A percentile compares a stretch with the other conserved stretches of the same genome.
Conservation (phyloP, 2,797 vertebrate genomes). For the Pseudomugil tenellus region DNA sequence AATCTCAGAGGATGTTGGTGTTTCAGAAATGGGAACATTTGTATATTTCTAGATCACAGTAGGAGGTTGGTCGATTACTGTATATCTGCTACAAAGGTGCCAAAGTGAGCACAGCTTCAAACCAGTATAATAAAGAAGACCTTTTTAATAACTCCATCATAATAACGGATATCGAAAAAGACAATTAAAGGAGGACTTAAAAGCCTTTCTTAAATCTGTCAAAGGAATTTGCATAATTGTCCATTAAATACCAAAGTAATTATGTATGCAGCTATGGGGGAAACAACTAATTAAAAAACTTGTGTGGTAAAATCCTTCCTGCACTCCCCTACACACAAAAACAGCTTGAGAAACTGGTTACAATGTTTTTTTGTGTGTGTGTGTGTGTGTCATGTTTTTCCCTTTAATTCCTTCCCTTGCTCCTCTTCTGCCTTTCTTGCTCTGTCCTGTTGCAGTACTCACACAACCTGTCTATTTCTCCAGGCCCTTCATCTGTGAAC, state of each 20-base stretch:
- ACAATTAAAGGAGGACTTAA: slow-evolving; percentile 70
- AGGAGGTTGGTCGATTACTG: slow-evolving; percentile 10
- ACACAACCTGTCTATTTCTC: slow-evolving; percentile 19
- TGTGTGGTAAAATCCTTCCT: slow-evolving; percentile 55
- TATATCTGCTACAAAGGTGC: slow-evolving; percentile 9
- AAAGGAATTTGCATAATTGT: slow-evolving; percentile 74
- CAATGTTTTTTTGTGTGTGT: slow-evolving; percentile 15
- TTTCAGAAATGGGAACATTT: slow-evolving; percentile 27
- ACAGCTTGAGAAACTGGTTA: slow-evolving; percentile 45
- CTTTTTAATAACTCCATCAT: slow-evolving; percentile 56
- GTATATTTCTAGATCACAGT: slow-evolving; percentile 3
- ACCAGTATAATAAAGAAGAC: slow-evolving; percentile 34
- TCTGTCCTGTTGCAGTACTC: slow-evolving; percentile 41
- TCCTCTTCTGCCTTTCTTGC: slow-evolving; percentile 31
- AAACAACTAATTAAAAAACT: slow-evolving; percentile 77
- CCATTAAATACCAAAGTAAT: slow-evolving; percentile 76
- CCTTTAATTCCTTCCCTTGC: slow-evolving; percentile 41
- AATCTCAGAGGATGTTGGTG: slow-evolving; percentile 7
- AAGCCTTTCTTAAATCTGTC: slow-evolving; percentile 68
- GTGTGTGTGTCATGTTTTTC: neutral
- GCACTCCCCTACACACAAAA: slow-evolving; percentile 47
- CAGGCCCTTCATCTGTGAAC: slow-evolving; percentile 50
- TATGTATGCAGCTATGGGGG: slow-evolving; percentile 66
- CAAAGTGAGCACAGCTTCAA: slow-evolving; percentile 19
- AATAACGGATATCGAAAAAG: slow-evolving; percentile 67